phyloP scores from a whole-genome alignment of 1,140 invertebrate genomes.

The Drosophila serrata region DNA sequence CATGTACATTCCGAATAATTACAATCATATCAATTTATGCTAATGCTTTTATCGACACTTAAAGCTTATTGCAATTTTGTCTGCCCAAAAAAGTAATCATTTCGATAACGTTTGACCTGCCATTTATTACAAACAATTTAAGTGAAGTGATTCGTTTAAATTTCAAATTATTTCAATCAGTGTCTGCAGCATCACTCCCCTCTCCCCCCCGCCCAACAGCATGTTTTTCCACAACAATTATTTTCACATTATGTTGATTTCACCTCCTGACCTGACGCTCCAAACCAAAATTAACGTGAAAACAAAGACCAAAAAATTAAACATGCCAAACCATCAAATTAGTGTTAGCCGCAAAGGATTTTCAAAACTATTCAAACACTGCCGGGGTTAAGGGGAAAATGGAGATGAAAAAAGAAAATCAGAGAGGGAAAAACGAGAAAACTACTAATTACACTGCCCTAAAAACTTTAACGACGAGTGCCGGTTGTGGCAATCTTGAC shows the following conservation, averaged over 20 bases:
- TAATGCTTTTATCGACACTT: slow-evolving; percentile 8
- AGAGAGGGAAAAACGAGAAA: slow-evolving; percentile 24
- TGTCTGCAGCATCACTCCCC: not conserved
- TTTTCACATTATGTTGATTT: slow-evolving; percentile 60
- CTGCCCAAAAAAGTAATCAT: slow-evolving; percentile 26
- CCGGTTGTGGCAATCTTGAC: slow-evolving; percentile 54
- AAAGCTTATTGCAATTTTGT: slow-evolving; percentile 24
- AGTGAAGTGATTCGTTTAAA: slow-evolving; percentile 39
- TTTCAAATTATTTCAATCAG: slow-evolving; percentile 46
- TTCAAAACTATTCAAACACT: slow-evolving; percentile 58
- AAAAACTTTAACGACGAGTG: slow-evolving; percentile 72
- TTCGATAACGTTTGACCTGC: slow-evolving; percentile 31
- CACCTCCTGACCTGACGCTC: slow-evolving; percentile 29
- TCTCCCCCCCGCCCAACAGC: not conserved
- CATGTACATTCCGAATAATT: slow-evolving; percentile 8
- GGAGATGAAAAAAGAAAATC: not conserved
- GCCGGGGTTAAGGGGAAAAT: not conserved
- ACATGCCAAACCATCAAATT: slow-evolving; percentile 61
- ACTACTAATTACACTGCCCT: slow-evolving; percentile 75
- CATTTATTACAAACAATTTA: slow-evolving; percentile 36
- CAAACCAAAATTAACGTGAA: slow-evolving; percentile 32
- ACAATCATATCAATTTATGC: slow-evolving; percentile 15
- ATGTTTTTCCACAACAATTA: slow-evolving; percentile 53
- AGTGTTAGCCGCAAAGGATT: slow-evolving; percentile 66
- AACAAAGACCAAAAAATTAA: slow-evolving; percentile 56